Conservation (phyloP, 2,888 invertebrate genomes). For the Eupelmus urozonus region DNA sequence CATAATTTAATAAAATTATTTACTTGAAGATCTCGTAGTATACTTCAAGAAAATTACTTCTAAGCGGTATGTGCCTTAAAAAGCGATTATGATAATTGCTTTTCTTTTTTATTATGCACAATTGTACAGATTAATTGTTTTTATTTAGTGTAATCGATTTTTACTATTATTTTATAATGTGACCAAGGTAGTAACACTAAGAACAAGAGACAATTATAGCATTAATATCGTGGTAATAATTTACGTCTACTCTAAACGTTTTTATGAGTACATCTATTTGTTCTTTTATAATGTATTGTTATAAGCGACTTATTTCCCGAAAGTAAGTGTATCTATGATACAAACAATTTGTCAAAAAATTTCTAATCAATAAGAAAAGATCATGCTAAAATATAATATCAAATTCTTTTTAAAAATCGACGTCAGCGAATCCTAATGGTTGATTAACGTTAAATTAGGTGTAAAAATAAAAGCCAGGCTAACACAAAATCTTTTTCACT, state of each 20-base stretch:
- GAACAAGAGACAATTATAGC: conserved; percentile 4
- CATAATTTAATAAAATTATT: conserved; percentile 9
- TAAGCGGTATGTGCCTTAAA: conserved; percentile 40
- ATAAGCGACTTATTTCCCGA: background rate
- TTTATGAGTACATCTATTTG: conserved; percentile 14
- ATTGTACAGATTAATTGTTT: conserved; percentile 53
- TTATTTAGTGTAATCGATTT: conserved; percentile 34
- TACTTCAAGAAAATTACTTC: conserved; percentile 7
- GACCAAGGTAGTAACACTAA: conserved; percentile 12
- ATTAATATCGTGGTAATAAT: conserved; percentile 1
- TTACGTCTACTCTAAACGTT: conserved; percentile 4
- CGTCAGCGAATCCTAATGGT: conserved; percentile 11
- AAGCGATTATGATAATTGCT: conserved; percentile 30
- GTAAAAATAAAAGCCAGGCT: conserved; percentile 19
- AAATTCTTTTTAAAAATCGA: conserved; percentile 21
- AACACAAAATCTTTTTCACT: conserved; percentile 29
- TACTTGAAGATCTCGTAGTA: conserved; percentile 25
- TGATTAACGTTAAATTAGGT: conserved; percentile 35
- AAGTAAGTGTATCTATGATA: conserved; percentile 18
- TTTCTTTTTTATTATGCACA: conserved; percentile 21
- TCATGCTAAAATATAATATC: conserved; percentile 11
- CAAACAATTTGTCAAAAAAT: background rate
- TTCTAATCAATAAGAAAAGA: background rate
- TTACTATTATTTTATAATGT: conserved; percentile 37
- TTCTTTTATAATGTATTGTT: conserved; percentile 20